Conservation (phyloP, 37 sponge, comb jelly and placozoan genomes). For the Chondrilla cf. caribensis region DNA sequence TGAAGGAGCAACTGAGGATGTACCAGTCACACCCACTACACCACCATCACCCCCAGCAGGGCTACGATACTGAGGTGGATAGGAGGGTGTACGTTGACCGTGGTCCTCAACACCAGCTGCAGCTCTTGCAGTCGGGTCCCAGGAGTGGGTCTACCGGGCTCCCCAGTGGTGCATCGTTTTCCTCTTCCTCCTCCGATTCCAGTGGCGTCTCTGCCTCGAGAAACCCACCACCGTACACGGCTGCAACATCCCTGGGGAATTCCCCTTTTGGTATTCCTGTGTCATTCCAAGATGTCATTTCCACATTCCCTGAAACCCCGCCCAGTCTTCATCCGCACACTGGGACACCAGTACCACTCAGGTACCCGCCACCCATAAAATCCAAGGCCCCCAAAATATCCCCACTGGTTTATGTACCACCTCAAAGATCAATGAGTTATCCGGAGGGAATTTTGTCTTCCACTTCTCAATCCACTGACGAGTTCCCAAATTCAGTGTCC, state of each 20-base stretch:
- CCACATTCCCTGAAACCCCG: neutral
- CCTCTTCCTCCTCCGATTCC: constrained; percentile 1
- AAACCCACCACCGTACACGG: neutral
- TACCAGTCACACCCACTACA: constrained; percentile 33
- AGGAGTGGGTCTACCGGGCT: neutral
- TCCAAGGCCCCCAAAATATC: neutral
- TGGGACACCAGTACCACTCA: neutral
- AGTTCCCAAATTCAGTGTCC: neutral
- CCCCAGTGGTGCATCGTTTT: neutral
- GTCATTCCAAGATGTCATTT: neutral
- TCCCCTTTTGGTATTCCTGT: neutral
- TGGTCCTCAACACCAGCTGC: neutral
- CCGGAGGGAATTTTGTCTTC: neutral
- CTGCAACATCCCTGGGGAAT: neutral
- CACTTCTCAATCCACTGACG: neutral
- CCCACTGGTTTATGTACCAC: neutral
- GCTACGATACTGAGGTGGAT: neutral
- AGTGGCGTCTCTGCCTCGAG: neutral
- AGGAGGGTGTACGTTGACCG: neutral
- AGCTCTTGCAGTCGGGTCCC: neutral
- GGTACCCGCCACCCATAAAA: neutral
- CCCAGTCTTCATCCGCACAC: neutral
- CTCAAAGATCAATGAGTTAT: neutral
- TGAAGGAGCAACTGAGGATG: constrained; percentile 27
- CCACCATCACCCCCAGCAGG: neutral